Percentiles rank a stretch among this genome's conserved stretches.
phyloP scores from a whole-genome alignment of 2,797 vertebrate genomes.

The Xyrichtys novacula region DNA sequence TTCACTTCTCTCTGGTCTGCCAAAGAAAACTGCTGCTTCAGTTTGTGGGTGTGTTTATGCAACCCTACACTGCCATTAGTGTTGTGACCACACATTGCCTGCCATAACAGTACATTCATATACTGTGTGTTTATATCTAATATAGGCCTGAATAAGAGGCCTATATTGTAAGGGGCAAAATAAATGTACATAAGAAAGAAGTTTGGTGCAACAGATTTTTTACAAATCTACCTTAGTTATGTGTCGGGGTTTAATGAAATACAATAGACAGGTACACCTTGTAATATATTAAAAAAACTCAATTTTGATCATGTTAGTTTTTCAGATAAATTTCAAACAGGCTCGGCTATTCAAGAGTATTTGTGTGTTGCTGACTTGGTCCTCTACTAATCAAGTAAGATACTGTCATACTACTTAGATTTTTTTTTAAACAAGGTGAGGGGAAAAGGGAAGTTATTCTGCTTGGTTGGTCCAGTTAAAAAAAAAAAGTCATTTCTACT shows the following conservation, averaged over 20 bases:
- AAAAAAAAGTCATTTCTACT: background rate
- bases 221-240: constrained; percentile 11
- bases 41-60: constrained; percentile 86
- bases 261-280: background rate
- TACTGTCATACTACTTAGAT: background rate
- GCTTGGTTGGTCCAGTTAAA: constrained; percentile 6
- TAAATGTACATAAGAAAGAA: constrained; percentile 28
- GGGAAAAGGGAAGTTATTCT: background rate
- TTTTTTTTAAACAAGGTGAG: background rate
- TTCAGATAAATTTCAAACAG: constrained; percentile 1
- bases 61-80: constrained; percentile 86
- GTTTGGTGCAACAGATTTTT: constrained; percentile 16
- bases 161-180: constrained; percentile 27
- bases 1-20: constrained; percentile 74
- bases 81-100: constrained; percentile 82
- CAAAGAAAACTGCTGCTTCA: constrained; percentile 85
- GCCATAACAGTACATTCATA: constrained; percentile 76
- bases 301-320: background rate
- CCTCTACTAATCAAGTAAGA: constrained; percentile 4
- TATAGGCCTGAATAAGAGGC: constrained; percentile 62
- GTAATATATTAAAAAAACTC: background rate
- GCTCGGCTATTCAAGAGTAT: background rate
- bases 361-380: background rate
- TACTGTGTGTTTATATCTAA: constrained; percentile 79
- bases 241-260: constrained; percentile 9